Percentiles rank a stretch among this genome's conserved stretches.
These are phyloP conservation scores for Sebastes flavidus DNA, from an alignment of 2,797 vertebrate species.

Conservation along the genomic window DNA sequence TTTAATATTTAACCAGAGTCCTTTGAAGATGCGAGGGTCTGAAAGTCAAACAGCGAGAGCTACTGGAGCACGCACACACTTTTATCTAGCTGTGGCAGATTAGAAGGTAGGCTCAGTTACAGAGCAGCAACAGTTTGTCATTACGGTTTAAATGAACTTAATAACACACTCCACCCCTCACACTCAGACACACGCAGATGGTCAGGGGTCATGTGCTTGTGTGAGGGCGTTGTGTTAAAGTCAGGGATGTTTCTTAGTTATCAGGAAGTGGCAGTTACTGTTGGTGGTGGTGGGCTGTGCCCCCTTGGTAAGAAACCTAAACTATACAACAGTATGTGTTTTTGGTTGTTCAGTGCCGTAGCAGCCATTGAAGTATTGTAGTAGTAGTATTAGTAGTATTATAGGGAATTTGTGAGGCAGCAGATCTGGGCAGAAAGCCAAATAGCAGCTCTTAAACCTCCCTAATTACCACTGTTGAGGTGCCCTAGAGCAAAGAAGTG, in stretches of 20 bases:
- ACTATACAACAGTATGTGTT: not conserved
- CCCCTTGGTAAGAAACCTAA: not conserved
- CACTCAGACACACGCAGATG: not conserved
- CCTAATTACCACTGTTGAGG: slow-evolving; percentile 4
- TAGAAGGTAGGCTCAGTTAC: slow-evolving; percentile 52
- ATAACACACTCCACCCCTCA: slow-evolving; percentile 60
- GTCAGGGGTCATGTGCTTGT: not conserved
- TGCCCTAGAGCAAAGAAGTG: slow-evolving; percentile 14
- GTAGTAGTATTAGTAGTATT: not conserved
- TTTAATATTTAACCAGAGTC: slow-evolving; percentile 58
- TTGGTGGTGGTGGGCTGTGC: not conserved
- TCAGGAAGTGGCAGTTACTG: slow-evolving; percentile 47
- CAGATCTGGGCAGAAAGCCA: not conserved
- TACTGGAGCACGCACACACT: slow-evolving; percentile 35
- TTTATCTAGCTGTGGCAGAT: slow-evolving; percentile 53
- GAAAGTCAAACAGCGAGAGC: not conserved
- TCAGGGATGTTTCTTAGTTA: slow-evolving; percentile 2
- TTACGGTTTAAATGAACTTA: slow-evolving; percentile 66
- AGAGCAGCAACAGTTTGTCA: slow-evolving; percentile 56
- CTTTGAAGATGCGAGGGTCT: slow-evolving; percentile 36
- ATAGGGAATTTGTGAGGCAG: not conserved
- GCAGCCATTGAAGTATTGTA: not conserved
- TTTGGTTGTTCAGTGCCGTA: not conserved
- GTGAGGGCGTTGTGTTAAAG: slow-evolving; percentile 3
- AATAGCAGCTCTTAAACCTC: not conserved